phyloP scores from a whole-genome alignment of 2,113 vertebrate genomes.

The Atractosteus spatula region DNA sequence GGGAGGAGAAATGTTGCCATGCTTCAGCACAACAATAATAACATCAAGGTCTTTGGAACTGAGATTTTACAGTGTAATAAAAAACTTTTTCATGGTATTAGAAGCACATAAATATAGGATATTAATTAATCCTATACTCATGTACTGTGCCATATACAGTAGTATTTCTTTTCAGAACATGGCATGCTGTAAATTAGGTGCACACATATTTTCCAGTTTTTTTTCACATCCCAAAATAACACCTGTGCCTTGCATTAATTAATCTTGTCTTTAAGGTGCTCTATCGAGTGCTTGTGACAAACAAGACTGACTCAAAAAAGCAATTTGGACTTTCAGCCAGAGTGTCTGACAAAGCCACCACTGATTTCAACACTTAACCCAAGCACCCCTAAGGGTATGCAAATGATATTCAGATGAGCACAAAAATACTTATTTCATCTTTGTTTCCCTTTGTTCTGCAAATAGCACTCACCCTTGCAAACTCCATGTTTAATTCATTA shows the following conservation, averaged over 20 bases:
- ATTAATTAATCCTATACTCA: too few species aligned
- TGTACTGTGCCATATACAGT: too few species aligned
- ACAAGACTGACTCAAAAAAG: constrained; percentile 3
- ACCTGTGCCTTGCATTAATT: constrained; percentile 3
- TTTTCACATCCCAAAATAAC: neutral
- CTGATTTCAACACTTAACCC: constrained; percentile 15
- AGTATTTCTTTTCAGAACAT: too few species aligned
- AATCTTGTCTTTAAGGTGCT: constrained; percentile 17
- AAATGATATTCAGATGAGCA: constrained; percentile 22
- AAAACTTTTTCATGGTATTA: too few species aligned
- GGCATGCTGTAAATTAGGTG: neutral
- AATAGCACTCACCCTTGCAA: constrained; percentile 8
- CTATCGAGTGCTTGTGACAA: neutral
- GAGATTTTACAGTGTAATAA: too few species aligned
- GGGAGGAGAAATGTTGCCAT: too few species aligned
- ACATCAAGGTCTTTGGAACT: too few species aligned
- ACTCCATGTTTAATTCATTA: constrained; percentile 24
- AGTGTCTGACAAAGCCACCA: neutral
- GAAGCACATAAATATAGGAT: too few species aligned
- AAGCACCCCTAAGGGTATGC: constrained; percentile 12
- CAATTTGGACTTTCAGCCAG: constrained; percentile 10
- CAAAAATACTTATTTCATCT: constrained; percentile 13
- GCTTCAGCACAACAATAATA: too few species aligned
- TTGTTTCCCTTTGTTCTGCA: constrained; percentile 16
- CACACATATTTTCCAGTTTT: neutral